Evolutionary conservation across 2,113 vertebrate species (phyloP).

Genomic region (Eclectus roratus): DNA sequence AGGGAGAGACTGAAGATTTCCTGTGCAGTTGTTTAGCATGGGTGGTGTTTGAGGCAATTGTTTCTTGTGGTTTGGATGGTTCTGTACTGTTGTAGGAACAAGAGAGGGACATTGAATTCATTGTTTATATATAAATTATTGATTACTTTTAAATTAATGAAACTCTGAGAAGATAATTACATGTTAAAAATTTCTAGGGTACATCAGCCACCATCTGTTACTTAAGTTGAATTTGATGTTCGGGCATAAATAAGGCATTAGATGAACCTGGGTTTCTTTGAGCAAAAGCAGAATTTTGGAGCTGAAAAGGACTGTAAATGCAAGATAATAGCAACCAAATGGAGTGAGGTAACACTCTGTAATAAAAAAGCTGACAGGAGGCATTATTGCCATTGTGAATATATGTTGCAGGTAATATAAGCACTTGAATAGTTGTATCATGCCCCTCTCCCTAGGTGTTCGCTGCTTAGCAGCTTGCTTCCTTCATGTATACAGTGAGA

Average conservation of each 20-base stretch:
- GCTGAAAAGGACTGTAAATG: neutral
- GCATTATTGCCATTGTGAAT: neutral
- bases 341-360: neutral
- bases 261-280: neutral
- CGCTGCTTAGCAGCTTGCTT: neutral
- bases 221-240: neutral
- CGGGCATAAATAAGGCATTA: neutral
- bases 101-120: neutral
- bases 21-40: neutral
- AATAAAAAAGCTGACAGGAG: neutral
- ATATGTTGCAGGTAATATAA: neutral
- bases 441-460: fast-evolving
- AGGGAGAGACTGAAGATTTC: neutral
- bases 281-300: neutral
- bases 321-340: neutral
- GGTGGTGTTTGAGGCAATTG: neutral
- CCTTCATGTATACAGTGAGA: neutral
- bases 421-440: neutral
- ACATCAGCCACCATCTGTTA: neutral
- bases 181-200: neutral
- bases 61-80: neutral
- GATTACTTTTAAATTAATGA: neutral
- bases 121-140: neutral
- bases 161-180: neutral
- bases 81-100: neutral